A percentile compares a stretch with the other conserved stretches of the same genome.
Evolutionary conservation across 2,888 invertebrate species (phyloP).

Genomic region (Caenorhabditis doughertyi): DNA sequence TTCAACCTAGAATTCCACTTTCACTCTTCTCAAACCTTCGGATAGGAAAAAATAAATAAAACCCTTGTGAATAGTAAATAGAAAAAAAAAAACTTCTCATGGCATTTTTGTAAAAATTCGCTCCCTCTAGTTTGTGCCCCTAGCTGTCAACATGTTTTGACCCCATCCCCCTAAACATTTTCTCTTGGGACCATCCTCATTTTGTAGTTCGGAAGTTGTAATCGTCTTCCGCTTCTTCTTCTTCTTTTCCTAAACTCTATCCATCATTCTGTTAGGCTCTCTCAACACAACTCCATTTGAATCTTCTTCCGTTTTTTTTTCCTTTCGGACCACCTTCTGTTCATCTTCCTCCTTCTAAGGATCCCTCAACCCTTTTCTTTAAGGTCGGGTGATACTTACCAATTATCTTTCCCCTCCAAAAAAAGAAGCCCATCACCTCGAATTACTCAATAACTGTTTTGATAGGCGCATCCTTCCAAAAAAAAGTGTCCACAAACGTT

Average conservation of each 20-base stretch:
- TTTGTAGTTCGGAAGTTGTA: constrained; percentile 42
- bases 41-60: too few relatives aligned
- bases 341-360: too few relatives aligned
- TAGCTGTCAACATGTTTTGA: background rate
- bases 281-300: background rate
- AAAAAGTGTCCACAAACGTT: constrained; percentile 55
- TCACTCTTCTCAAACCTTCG: too few relatives aligned
- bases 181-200: constrained; percentile 27
- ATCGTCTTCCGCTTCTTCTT: constrained; percentile 38
- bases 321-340: too few relatives aligned
- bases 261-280: constrained; percentile 55
- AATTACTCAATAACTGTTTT: constrained; percentile 54
- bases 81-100: too few relatives aligned
- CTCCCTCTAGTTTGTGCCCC: background rate
- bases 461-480: constrained; percentile 27
- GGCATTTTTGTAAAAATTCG: background rate
- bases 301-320: background rate
- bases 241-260: constrained; percentile 27
- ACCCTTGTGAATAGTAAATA: too few relatives aligned
- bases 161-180: background rate
- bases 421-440: constrained; percentile 33
- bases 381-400: background rate
- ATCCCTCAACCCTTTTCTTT: too few relatives aligned
- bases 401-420: too few relatives aligned
- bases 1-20: too few relatives aligned